Evolutionary conservation across 2,113 vertebrate genomes (phyloP).

Genomic region (Datnioides undecimradiatus): DNA sequence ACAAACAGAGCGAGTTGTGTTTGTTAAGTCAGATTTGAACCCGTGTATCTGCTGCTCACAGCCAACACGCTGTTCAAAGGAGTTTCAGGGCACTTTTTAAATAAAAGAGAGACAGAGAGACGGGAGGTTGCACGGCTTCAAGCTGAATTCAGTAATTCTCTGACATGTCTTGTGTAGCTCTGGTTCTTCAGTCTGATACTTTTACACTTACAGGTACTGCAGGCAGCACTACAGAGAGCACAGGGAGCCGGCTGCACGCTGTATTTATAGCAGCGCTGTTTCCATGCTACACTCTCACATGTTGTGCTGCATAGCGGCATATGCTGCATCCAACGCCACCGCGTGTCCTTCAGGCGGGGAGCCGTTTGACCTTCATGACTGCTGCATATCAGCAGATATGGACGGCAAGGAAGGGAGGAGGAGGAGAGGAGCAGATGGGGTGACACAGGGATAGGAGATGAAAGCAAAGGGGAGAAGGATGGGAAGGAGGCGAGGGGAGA

Average conservation of each 20-base stretch:
- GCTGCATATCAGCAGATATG: slow-evolving; percentile 63
- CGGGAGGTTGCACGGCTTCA: slow-evolving; percentile 5
- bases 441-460: slow-evolving; percentile 7
- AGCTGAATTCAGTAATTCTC: slow-evolving; percentile 38
- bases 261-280: slow-evolving; percentile 75
- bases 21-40: too few species aligned
- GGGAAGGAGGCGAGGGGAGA: neutral
- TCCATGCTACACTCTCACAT: slow-evolving; percentile 65
- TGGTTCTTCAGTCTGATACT: slow-evolving; percentile 12
- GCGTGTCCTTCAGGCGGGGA: slow-evolving; percentile 55
- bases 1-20: too few species aligned
- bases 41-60: too few species aligned
- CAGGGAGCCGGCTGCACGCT: slow-evolving; percentile 4
- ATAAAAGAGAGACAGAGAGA: slow-evolving; percentile 33
- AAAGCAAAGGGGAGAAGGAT: neutral
- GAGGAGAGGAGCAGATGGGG: slow-evolving; percentile 7
- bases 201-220: slow-evolving; percentile 41
- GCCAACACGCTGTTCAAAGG: too few species aligned
- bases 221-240: slow-evolving; percentile 9
- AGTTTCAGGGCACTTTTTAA: too few species aligned
- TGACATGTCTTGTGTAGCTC: slow-evolving; percentile 18
- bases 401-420: slow-evolving; percentile 4
- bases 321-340: slow-evolving; percentile 42
- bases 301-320: slow-evolving; percentile 58
- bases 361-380: slow-evolving; percentile 63